Base-by-base conservation (phyloP, 2,113 vertebrate species). In the Osmerus mordax region DNA sequence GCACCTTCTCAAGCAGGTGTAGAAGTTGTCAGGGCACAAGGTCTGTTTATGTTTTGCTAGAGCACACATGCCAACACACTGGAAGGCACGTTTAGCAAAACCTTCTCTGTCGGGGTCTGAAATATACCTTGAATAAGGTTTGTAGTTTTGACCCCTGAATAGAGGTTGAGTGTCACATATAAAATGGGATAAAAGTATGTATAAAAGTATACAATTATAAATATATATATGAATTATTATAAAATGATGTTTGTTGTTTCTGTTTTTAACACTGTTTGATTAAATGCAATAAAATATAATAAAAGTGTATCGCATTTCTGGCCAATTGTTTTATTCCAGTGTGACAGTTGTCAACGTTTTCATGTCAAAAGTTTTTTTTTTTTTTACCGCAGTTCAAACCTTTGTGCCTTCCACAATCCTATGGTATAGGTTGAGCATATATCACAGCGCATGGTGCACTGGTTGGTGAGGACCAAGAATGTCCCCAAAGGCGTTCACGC, bases 401-500 rank as follows among this genome's bases (percentile, higher is more conserved):
- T 14, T 61, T 61, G 59, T n/a, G 67, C 71, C 78, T 67, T 75
- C 77, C 63, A 5, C 2, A 61, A 79, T 72, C 76, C 47, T 5
- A 8, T 61, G 65, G 71, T 79, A 74, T 65, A 23, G 52, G 36
- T 47, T 64, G 65, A 47, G n/a, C 55, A 28, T 70, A 25, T 53
- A 51, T 23, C 1, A n/a, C 21, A 36, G 53, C 61, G 41, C 70
- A 77, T 67, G 32, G 25, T 3, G 60, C 21, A 2, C 65, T 23
- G 18, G 28, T 9, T 36, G 25, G 32, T 11, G 68, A 1, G 23
- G 60, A 76, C 56, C 63, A 53, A 66, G 19, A 52, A 70, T 81
- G 47, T 25, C 74, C 63, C 80, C 61, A 13, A 77, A 78, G 78
- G 71, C 78, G 82, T 74, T 81, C 65, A 60, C 80, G 81, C 68